Evolutionary conservation across 2,113 vertebrate genomes (phyloP), one percentile per base, ranked within the genome.

Genomic region (Tiliqua scincoides): DNA sequence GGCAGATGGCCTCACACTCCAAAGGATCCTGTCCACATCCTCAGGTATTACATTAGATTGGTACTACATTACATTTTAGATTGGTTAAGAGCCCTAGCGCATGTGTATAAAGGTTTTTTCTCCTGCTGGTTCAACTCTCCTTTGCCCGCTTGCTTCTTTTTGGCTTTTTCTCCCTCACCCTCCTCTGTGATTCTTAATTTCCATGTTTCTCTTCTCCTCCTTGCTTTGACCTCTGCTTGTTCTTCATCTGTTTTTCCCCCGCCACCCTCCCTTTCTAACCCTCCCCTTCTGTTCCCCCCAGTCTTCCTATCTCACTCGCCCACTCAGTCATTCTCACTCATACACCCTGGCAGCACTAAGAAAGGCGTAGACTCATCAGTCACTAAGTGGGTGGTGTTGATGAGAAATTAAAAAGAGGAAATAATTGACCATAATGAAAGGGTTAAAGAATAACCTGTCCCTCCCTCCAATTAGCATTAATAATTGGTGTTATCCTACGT

Each of bases 401-500:
- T 92, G 89, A 91, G 85, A 93, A 93, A 94, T 95, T 93, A 93
- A 92, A 94, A 94, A 79, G 91, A 89, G 86, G 92, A 93, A 93
- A 93, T 95, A 94, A 95, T 95, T 95, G 93, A 92, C 92, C 37
- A 78, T 94, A 93, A 93, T 91, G 61, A 82, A 92, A 91, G 87
- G 75, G 87, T 91, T 93, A 94, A 94, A 90, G 91, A 92, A 89
- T 93, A 81, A 89, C 89, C 82, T 91, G 92, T 90, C 90, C 82
- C 74, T 91, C 94, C 92, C 87, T 83, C 74, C 59, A 89, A 91
- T 87, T 89, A 89, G 78, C 79, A 83, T 79, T 85, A 87, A 77
- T 88, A 92, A 86, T 84, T 90, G 78, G 88, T 84, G 65, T 86
- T 89, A 88, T 90, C 73, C 72, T 83, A 83, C 90, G 89, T 93